These are phyloP conservation scores for Ceratina calcarata DNA, from an alignment of 1,140 invertebrate genomes.

Conservation along the genomic window DNA sequence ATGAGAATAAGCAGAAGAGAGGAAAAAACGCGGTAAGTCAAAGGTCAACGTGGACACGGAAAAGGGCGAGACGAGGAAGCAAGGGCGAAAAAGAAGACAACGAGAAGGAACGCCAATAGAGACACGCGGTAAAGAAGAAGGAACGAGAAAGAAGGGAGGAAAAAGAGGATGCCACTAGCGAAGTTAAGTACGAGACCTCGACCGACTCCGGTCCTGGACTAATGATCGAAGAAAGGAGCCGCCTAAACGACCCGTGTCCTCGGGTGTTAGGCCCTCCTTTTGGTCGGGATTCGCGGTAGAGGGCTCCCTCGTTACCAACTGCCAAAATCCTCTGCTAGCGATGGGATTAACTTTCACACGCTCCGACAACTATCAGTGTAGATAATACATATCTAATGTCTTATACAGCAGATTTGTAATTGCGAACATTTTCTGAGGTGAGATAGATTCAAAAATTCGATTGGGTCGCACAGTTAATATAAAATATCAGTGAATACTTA, in stretches of 20 bases:
- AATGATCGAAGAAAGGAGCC: conserved; percentile 79
- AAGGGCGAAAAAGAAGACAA: conserved; percentile 22
- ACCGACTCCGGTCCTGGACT: conserved; percentile 67
- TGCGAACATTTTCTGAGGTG: no score
- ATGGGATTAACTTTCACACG: conserved; percentile 6
- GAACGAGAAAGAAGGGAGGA: conserved; percentile 14
- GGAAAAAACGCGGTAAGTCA: neutral
- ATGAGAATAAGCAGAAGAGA: neutral
- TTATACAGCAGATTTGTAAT: no score
- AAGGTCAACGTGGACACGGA: conserved; percentile 42
- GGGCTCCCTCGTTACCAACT: conserved; percentile 59
- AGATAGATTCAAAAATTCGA: no score
- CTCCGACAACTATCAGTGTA: neutral
- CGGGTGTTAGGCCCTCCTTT: conserved; percentile 73
- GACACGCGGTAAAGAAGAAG: conserved; percentile 47
- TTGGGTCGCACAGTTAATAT: no score
- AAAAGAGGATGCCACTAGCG: conserved; percentile 56
- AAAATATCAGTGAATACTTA: no score
- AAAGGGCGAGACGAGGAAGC: conserved; percentile 6
- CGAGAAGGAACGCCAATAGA: conserved; percentile 55
- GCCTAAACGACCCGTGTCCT: conserved; percentile 79
- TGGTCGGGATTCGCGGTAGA: conserved; percentile 54
- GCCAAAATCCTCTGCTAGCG: conserved; percentile 33
- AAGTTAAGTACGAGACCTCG: conserved; percentile 56
- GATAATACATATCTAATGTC: no score